Percentiles rank a stretch among this genome's conserved stretches.
These are phyloP conservation scores for Meteorus sp. DNA, from an alignment of 1,140 invertebrate genomes.

Conservation along the genomic window DNA sequence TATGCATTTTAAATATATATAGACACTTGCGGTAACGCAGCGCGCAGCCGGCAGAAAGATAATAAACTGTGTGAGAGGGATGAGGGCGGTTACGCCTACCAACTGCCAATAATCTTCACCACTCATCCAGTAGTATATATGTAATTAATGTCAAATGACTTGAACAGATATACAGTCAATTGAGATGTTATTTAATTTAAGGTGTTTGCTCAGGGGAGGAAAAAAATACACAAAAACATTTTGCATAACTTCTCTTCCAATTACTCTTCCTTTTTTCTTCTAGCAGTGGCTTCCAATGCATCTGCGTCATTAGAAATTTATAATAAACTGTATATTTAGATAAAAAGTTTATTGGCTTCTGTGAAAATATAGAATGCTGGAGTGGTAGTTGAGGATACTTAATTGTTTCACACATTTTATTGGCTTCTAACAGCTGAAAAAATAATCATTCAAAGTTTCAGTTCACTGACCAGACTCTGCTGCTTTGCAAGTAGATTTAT, in stretches of 20 bases:
- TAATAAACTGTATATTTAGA: too few relatives aligned
- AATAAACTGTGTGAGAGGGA: conserved; percentile 18
- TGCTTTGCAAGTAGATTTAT: too few relatives aligned
- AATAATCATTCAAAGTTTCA: conserved; percentile 44
- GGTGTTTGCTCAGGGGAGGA: not conserved
- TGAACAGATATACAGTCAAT: conserved; percentile 8
- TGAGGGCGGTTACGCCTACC: conserved; percentile 32
- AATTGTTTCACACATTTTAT: conserved; percentile 40
- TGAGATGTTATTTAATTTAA: conserved; percentile 8
- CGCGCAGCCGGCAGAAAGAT: not conserved
- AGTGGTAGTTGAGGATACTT: conserved; percentile 32
- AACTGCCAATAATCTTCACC: conserved; percentile 41
- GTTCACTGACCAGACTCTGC: too few relatives aligned
- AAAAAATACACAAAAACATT: not conserved
- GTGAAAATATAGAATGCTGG: conserved; percentile 35
- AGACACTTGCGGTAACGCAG: not conserved
- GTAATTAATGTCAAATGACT: conserved; percentile 33
- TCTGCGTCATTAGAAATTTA: conserved; percentile 7
- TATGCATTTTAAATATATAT: not conserved
- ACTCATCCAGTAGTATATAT: conserved; percentile 25
- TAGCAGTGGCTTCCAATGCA: not conserved
- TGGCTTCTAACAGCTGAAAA: conserved; percentile 42
- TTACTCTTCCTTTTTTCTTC: not conserved
- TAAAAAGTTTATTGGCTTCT: conserved; percentile 38
- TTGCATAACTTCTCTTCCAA: too few relatives aligned